Percentiles rank a stretch among this genome's conserved stretches.
These are phyloP conservation scores for Microctenopoma steveboyesi DNA, from an alignment of 2,797 vertebrate genomes.

Conservation along the genomic window DNA sequence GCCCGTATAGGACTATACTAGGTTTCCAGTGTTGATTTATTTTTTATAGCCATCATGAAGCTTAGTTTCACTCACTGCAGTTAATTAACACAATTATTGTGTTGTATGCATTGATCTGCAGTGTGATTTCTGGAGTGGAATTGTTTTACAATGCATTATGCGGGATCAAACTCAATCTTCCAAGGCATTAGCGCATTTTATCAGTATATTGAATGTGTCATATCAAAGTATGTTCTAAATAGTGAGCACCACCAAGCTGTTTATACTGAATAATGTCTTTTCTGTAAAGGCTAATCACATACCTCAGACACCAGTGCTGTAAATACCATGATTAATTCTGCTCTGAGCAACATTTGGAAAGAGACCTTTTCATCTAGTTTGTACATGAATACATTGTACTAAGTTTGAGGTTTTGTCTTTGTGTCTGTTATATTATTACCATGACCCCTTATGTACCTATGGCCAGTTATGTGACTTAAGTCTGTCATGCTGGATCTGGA, in stretches of 20 bases:
- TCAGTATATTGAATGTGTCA: slow-evolving; percentile 54
- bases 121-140: slow-evolving; percentile 37
- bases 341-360: slow-evolving; percentile 3
- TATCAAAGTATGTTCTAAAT: slow-evolving; percentile 31
- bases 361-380: not conserved
- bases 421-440: not conserved
- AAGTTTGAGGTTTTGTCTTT: not conserved
- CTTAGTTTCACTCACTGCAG: slow-evolving; percentile 46
- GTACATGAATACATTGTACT: not conserved
- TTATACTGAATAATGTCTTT: slow-evolving; percentile 38
- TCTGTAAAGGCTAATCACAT: slow-evolving; percentile 31
- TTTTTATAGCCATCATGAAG: slow-evolving; percentile 36
- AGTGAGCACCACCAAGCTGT: slow-evolving; percentile 29
- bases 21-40: slow-evolving; percentile 54
- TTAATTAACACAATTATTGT: slow-evolving; percentile 69
- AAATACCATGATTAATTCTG: slow-evolving; percentile 36
- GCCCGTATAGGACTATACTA: not conserved
- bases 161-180: slow-evolving; percentile 30
- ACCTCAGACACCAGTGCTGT: slow-evolving; percentile 14
- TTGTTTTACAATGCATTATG: slow-evolving; percentile 53
- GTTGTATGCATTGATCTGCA: slow-evolving; percentile 65
- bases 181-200: slow-evolving; percentile 46
- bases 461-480: not conserved
- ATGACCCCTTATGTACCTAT: not conserved
- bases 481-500: not conserved